Percentiles rank a stretch among this genome's conserved stretches.
Conservation (phyloP, 2,888 invertebrate genomes). For the Brassicogethes aeneus region DNA sequence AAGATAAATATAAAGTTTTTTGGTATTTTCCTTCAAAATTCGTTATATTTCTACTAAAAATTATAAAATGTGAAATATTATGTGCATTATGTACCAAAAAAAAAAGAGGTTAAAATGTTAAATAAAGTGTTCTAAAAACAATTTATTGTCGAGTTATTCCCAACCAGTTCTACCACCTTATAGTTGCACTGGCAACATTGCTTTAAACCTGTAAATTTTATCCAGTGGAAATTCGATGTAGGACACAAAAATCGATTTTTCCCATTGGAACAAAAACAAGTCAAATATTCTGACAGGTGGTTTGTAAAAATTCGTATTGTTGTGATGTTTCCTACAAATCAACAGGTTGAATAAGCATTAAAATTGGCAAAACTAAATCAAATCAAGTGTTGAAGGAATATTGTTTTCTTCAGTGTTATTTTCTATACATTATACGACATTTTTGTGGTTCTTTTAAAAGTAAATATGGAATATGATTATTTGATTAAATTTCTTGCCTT, state of each 20-base stretch:
- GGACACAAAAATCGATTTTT: not conserved
- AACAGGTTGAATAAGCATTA: not conserved
- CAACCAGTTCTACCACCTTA: too few species aligned
- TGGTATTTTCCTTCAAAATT: too few species aligned
- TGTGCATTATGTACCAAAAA: too few species aligned
- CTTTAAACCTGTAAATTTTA: not conserved
- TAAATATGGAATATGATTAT: slow-evolving; percentile 77
- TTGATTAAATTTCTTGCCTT: slow-evolving; percentile 86
- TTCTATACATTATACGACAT: not conserved
- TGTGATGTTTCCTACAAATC: not conserved
- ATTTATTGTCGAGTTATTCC: too few species aligned
- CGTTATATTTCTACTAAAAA: too few species aligned
- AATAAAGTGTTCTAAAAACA: too few species aligned
- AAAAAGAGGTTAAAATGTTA: too few species aligned
- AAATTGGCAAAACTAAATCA: not conserved
- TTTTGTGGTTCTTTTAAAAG: not conserved
- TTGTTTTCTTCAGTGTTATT: not conserved
- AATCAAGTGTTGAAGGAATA: not conserved
- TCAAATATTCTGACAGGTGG: slow-evolving; percentile 1
- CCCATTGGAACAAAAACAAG: not conserved
- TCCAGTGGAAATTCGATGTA: not conserved
- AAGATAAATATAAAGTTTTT: too few species aligned
- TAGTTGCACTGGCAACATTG: too few species aligned
- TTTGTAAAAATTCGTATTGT: not conserved
- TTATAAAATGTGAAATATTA: too few species aligned